Conservation (phyloP, 2,113 vertebrate species). For the Albula goreensis region DNA sequence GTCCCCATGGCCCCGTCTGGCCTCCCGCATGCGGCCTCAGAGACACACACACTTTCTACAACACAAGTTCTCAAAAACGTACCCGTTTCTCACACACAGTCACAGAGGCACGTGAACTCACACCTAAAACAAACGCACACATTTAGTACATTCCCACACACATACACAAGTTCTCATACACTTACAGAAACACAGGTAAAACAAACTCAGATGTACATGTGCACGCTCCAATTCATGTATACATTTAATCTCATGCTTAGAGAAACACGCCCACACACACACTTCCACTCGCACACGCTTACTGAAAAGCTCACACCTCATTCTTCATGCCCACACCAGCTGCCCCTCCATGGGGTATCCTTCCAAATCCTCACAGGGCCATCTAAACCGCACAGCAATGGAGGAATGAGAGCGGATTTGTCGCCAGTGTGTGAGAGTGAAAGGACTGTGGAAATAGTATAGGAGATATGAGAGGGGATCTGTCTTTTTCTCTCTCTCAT, state of each 20-base stretch:
- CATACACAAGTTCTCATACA: neutral
- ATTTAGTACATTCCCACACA: neutral
- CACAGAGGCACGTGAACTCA: slow-evolving; percentile 15
- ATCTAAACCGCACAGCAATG: neutral
- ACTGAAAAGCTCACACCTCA: neutral
- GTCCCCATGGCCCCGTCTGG: neutral
- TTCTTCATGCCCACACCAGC: neutral
- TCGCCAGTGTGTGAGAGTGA: neutral
- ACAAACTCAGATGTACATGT: neutral
- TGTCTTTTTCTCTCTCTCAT: neutral
- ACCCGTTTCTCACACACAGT: neutral
- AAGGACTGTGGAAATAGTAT: neutral
- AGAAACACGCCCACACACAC: neutral
- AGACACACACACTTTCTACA: slow-evolving; percentile 28
- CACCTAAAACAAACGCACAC: slow-evolving; percentile 5
- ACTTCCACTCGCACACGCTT: neutral
- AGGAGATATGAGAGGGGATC: neutral
- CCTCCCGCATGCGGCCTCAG: slow-evolving; percentile 12
- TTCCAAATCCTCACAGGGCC: neutral
- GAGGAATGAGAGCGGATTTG: neutral
- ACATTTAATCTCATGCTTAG: neutral
- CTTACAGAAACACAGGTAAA: neutral
- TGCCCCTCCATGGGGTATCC: neutral
- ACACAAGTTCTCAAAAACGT: slow-evolving; percentile 33
- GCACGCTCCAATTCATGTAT: neutral